Conservation (phyloP, 1,140 invertebrate species). For the Paralvinella palmiformis region DNA sequence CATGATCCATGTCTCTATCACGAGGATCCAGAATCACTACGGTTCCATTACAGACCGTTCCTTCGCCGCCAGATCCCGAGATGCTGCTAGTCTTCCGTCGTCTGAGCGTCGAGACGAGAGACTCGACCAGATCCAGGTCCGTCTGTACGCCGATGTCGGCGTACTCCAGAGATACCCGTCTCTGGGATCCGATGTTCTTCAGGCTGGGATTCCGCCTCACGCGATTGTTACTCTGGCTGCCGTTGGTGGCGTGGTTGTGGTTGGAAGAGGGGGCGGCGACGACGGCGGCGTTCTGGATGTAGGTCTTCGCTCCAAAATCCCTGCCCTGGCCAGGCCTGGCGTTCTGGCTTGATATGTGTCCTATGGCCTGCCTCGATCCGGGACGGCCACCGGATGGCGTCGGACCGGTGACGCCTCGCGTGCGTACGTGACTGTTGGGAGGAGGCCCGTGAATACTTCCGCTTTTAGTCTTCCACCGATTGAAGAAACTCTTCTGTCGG, state of each 20-base stretch:
- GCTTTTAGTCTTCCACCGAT: conserved; percentile 14
- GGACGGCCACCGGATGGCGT: background rate
- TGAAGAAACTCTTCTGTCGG: conserved; percentile 18
- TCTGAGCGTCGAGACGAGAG: background rate
- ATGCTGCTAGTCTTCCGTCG: background rate
- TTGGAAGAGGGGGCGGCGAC: background rate
- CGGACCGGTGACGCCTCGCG: too few species aligned
- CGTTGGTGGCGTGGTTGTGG: background rate
- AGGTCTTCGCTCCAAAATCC: background rate
- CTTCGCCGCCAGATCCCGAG: too few species aligned
- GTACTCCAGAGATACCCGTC: background rate
- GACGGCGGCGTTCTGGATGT: background rate
- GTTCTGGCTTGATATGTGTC: background rate
- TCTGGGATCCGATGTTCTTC: background rate
- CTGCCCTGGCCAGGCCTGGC: background rate
- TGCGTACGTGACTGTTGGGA: too few species aligned
- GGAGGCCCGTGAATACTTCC: background rate
- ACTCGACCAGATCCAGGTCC: conserved; percentile 8
- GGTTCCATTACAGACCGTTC: too few species aligned
- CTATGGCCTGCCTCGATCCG: background rate
- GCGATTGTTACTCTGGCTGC: background rate
- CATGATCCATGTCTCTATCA: background rate
- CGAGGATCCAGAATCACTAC: too few species aligned
- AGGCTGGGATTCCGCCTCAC: background rate
- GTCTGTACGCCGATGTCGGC: conserved; percentile 12